Conservation (phyloP, 2,888 invertebrate species). For the Oscheius myriophilus region DNA sequence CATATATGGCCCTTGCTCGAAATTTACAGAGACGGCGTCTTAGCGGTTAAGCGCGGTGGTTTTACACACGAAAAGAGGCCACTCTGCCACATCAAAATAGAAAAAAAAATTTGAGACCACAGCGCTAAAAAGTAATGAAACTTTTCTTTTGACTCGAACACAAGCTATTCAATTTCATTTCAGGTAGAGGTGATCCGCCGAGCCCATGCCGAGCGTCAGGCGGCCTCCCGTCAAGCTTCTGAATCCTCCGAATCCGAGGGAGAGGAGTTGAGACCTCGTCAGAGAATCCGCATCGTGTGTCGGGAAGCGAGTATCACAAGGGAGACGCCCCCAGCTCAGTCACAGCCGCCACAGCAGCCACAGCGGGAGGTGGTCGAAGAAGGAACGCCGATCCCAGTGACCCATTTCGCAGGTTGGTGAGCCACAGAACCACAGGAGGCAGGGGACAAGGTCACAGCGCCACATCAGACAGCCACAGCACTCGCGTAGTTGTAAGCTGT, state of each 20-base stretch:
- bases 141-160: no score
- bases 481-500: not conserved
- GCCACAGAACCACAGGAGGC: not conserved
- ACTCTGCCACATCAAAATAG: no score
- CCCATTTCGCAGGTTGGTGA: slow-evolving; percentile 66
- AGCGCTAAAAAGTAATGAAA: no score
- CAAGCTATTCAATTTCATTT: no score
- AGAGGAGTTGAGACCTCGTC: slow-evolving; percentile 63
- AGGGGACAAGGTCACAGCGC: no score
- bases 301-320: slow-evolving; percentile 53
- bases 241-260: slow-evolving; percentile 43
- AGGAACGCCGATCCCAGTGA: slow-evolving; percentile 56
- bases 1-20: no score
- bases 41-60: no score
- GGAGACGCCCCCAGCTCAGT: slow-evolving; percentile 30
- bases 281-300: slow-evolving; percentile 85
- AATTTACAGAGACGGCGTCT: no score
- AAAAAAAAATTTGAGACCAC: no score
- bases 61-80: not conserved
- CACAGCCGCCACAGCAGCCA: not conserved
- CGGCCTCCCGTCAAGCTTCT: slow-evolving; percentile 37
- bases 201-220: slow-evolving; percentile 58
- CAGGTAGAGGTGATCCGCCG: slow-evolving; percentile 56
- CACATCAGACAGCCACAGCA: not conserved
- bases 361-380: slow-evolving; percentile 19